Evolutionary conservation across 2,797 vertebrate genomes (phyloP).

Genomic region (Dipus sagitta): DNA sequence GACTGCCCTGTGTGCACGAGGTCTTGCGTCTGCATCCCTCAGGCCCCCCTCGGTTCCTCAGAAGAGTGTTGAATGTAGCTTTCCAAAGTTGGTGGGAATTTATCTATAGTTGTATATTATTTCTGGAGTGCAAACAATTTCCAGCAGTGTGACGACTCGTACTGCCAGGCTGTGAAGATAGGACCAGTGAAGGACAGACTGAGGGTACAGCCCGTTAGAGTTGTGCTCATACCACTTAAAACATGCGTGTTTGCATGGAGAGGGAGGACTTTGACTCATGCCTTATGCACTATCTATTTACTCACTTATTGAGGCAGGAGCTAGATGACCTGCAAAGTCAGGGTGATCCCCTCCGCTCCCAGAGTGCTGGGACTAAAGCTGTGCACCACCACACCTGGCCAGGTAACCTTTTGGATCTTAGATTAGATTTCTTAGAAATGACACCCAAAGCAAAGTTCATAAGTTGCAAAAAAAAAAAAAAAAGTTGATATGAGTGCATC

Average conservation of each 20-base stretch:
- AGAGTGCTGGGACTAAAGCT: too few species aligned
- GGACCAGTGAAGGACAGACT: too few species aligned
- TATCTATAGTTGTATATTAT: neutral
- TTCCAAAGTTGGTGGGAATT: conserved; percentile 31
- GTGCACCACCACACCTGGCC: neutral
- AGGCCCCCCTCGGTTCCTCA: neutral
- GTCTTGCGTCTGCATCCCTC: neutral
- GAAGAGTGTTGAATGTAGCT: neutral
- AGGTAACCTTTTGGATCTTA: conserved; percentile 5
- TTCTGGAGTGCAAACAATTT: neutral
- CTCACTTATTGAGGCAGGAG: too few species aligned
- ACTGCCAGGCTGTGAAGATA: neutral
- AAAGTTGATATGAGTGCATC: neutral
- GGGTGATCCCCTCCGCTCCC: too few species aligned
- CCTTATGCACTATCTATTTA: too few species aligned
- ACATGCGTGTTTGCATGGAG: too few species aligned
- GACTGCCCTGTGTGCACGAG: neutral
- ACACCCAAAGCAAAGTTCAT: neutral
- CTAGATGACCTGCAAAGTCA: too few species aligned
- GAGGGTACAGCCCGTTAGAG: too few species aligned
- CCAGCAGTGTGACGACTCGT: neutral
- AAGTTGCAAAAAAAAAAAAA: neutral
- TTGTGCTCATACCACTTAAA: too few species aligned
- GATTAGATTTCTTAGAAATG: conserved; percentile 12
- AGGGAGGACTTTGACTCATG: too few species aligned